Evolutionary conservation across 2,797 vertebrate genomes (phyloP).

Genomic region (Carduelis carduelis): DNA sequence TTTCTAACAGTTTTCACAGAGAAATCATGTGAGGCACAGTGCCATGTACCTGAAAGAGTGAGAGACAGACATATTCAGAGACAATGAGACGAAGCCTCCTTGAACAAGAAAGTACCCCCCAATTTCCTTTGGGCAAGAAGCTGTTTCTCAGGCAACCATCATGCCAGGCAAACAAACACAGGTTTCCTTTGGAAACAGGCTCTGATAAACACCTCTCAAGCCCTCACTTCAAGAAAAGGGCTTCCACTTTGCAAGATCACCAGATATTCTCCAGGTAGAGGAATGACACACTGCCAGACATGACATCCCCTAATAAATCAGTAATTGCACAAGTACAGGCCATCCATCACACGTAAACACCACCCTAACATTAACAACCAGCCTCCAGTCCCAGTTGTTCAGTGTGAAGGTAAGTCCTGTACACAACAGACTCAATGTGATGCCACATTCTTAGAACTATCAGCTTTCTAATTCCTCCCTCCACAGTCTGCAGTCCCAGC

Average conservation of each 20-base stretch:
- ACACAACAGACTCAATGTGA: rapidly evolving
- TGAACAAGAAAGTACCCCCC: neutral
- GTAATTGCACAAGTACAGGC: neutral
- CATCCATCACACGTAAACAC: neutral
- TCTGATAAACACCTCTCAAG: neutral
- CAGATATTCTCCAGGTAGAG: neutral
- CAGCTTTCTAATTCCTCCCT: neutral
- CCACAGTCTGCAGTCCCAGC: neutral
- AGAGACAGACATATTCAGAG: neutral
- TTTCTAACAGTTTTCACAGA: neutral
- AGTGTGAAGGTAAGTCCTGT: neutral
- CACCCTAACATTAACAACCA: neutral
- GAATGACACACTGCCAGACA: neutral
- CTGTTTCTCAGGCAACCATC: neutral
- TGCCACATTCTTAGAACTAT: neutral
- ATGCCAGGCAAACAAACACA: neutral
- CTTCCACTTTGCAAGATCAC: neutral
- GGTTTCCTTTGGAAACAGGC: neutral
- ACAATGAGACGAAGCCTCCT: neutral
- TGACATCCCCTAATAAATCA: neutral
- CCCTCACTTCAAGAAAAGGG: neutral
- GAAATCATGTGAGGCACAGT: neutral
- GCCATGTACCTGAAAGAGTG: neutral
- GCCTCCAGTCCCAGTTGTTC: neutral
- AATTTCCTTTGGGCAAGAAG: neutral